Conservation (phyloP, 1,140 invertebrate genomes). For the Goniozus legneri region DNA sequence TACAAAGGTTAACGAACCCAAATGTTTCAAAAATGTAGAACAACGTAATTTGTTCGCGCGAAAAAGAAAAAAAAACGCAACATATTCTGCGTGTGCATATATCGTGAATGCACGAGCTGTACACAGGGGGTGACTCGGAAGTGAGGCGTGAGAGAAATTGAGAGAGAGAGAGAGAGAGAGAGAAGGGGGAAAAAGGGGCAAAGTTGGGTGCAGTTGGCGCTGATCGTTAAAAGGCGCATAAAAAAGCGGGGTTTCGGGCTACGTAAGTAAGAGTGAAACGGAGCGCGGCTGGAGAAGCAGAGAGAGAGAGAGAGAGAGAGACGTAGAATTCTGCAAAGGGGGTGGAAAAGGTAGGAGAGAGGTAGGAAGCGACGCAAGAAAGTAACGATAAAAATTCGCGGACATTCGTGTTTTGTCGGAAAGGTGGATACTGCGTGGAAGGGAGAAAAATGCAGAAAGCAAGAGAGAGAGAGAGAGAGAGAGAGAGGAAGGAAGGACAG, state of each 20-base stretch:
- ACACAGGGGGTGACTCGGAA: too few species aligned
- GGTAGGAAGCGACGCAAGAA: constrained; percentile 31
- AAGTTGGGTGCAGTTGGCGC: constrained; percentile 30
- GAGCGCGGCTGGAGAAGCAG: constrained; percentile 12
- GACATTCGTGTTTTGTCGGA: constrained; percentile 49
- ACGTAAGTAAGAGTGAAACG: too few species aligned
- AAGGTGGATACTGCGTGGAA: constrained; percentile 7
- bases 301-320: background rate
- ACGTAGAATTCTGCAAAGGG: constrained; percentile 10
- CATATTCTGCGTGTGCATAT: too few species aligned
- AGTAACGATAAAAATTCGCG: constrained; percentile 55
- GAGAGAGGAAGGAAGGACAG: constrained; percentile 18
- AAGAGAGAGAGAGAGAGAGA: constrained; percentile 4
- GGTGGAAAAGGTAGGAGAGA: constrained; percentile 8
- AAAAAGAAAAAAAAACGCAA: too few species aligned
- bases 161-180: constrained; percentile 2
- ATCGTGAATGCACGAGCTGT: too few species aligned
- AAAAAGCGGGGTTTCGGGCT: constrained; percentile 39
- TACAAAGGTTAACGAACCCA: too few species aligned
- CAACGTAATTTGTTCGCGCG: too few species aligned
- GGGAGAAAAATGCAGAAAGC: too few species aligned
- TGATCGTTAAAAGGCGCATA: constrained; percentile 45
- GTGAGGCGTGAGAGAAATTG: background rate
- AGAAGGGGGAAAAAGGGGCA: constrained; percentile 7
- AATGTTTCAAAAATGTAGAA: too few species aligned